These are phyloP conservation scores for Aplocera efformata DNA, from an alignment of 2,888 invertebrate species.

Conservation along the genomic window DNA sequence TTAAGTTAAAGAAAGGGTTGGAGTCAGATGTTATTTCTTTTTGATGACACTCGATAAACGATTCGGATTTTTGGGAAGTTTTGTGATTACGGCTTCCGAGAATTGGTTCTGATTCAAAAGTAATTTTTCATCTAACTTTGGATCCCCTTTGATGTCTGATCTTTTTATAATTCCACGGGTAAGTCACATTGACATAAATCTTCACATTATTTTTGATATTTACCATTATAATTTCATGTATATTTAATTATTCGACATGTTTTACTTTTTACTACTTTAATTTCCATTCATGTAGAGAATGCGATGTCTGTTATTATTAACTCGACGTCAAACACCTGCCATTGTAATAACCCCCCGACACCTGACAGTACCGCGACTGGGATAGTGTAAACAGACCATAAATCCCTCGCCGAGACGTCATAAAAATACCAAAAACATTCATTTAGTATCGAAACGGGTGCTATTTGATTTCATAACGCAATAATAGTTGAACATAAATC, in stretches of 20 bases:
- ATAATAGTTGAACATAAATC: slow-evolving; percentile 62
- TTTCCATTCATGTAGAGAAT: slow-evolving; percentile 9
- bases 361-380: slow-evolving; percentile 19
- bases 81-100: slow-evolving; percentile 37
- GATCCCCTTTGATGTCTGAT: slow-evolving; percentile 25
- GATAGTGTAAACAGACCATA: slow-evolving; percentile 25
- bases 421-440: slow-evolving; percentile 38
- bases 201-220: slow-evolving; percentile 15
- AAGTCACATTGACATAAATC: slow-evolving; percentile 26
- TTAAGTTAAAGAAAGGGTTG: slow-evolving; percentile 68
- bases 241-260: slow-evolving; percentile 5
- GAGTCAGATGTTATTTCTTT: slow-evolving; percentile 64
- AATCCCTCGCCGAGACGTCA: slow-evolving; percentile 27
- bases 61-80: slow-evolving; percentile 42
- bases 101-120: slow-evolving; percentile 53
- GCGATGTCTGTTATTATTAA: slow-evolving; percentile 19
- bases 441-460: slow-evolving; percentile 43
- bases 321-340: slow-evolving; percentile 26
- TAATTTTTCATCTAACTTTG: slow-evolving; percentile 38
- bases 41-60: slow-evolving; percentile 76
- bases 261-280: slow-evolving; percentile 12
- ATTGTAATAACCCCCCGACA: slow-evolving; percentile 17
- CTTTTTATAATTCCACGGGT: slow-evolving; percentile 29
- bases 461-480: slow-evolving; percentile 58
- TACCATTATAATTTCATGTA: slow-evolving; percentile 4